Base-by-base conservation (phyloP, 2,797 vertebrate species). In the Distichodus sexfasciatus region DNA sequence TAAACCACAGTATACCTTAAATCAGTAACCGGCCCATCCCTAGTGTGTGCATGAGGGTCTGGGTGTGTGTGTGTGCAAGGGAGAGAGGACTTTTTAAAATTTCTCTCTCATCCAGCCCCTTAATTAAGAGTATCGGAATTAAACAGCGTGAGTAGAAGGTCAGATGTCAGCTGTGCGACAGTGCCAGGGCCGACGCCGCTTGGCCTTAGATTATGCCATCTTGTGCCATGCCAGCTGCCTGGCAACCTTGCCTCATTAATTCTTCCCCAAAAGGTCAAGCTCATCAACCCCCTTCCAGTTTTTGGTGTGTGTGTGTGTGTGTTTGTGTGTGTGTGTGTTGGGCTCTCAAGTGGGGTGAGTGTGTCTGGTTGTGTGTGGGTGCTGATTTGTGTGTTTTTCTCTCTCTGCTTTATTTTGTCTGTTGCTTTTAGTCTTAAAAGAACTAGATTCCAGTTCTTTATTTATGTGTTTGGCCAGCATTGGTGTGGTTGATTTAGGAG, bases 181-280 rank as follows among this genome's bases (percentile, higher is more conserved):
- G 29, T 70, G 47, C 41, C 51, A 58, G 51, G 51, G 21, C 61
- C 72, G 40, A 72, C 55, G 36, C 72, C 77, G 63, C 53, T 61
- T 80, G 48, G 53, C 66, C 67, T 60, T 66, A 12, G 33, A 36
- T 66, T 47, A 73, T 69, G 57, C 43, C 61, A 67, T 51, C 59
- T 58, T 43, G n/a, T 31, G 38, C 33, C 43, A n/a, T 59, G 4
- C 15, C 54, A 60, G 76, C 55, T 66, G 58, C 59, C 38, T 62
- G 69, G 69, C 69, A 75, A 61, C 60, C 28, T 38, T 48, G 57
- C 50, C 48, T 75, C 38, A 62, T 64, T 72, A 74, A 74, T 75
- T 79, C 51, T 41, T 36, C 40, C 23, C n/a, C 67, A 40, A 79
- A 82, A 80, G 79, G 82, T 83, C 82, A 83, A 43, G 44, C 69